Evolutionary conservation across 2,888 invertebrate species (phyloP).

Genomic region (Hirtodrosophila histrioides): DNA sequence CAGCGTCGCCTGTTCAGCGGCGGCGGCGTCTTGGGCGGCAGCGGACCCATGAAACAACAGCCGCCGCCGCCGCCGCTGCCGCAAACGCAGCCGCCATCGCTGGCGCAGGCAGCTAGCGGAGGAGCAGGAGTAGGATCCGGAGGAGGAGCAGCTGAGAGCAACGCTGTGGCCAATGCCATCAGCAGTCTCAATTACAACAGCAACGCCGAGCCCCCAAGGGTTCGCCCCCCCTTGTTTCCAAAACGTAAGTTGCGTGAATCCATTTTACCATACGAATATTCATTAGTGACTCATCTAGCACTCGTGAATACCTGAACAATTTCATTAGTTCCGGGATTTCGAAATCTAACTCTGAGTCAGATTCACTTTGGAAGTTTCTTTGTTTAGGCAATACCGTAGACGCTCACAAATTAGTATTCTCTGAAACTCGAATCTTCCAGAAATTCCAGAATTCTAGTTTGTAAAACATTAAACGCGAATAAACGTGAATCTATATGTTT

Average conservation of each 20-base stretch:
- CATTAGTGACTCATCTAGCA: background rate
- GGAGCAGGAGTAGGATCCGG: slow-evolving; percentile 15
- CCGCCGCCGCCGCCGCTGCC: slow-evolving; percentile 51
- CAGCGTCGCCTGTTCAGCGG: slow-evolving; percentile 74
- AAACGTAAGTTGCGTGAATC: slow-evolving; percentile 66
- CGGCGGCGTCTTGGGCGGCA: slow-evolving; percentile 52
- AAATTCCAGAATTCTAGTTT: too few species aligned
- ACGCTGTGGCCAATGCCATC: slow-evolving; percentile 32
- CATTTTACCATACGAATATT: background rate
- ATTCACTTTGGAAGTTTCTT: background rate
- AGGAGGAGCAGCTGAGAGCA: slow-evolving; percentile 20
- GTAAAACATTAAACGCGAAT: too few species aligned
- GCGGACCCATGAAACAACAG: slow-evolving; percentile 43
- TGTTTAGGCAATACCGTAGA: too few species aligned
- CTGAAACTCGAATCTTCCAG: too few species aligned
- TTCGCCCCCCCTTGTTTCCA: slow-evolving; percentile 75
- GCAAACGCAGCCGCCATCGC: slow-evolving; percentile 54
- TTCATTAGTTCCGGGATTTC: too few species aligned
- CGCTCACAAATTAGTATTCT: too few species aligned
- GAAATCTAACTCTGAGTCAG: background rate
- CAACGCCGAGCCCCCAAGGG: slow-evolving; percentile 43
- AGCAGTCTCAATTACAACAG: slow-evolving; percentile 20
- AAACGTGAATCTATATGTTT: too few species aligned
- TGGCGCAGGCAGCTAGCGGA: slow-evolving; percentile 33
- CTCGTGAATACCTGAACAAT: too few species aligned